Base-by-base conservation (phyloP, 2,797 vertebrate species). In the Mormyrus hasselquistii region DNA sequence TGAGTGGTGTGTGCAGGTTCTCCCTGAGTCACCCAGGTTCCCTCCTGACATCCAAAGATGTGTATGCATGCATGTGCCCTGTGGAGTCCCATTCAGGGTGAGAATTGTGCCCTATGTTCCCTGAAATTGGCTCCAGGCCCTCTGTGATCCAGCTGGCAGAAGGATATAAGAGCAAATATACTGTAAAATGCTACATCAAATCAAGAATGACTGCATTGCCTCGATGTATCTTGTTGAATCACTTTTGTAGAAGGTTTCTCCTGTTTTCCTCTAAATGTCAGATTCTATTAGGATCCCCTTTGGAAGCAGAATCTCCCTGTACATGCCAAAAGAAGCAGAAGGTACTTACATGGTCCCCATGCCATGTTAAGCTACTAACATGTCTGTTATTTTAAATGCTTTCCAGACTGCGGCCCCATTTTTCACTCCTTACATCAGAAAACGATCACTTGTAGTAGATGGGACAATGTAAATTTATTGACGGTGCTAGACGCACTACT, bases 241-340 rank as follows among this genome's bases (percentile, higher is more conserved):
- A n/a, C 87, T 44, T 89, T 41, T 87, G 16, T 90, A 10, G 82
- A 55, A 88, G 88, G 44, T 88, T 50, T 90, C 65, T 53, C n/a
- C 76, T 88, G 62, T 90, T 88, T 90, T 79, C 49, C 85, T 62
- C 89, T 89, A 83, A 86, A 89, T 79, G 55, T 95, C 96, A 97
- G 96, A 97, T 96, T 96, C 96, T 95, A 97, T 97, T 95, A 95
- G 96, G 96, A 97, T 97, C 94, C 96, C 96, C 92, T 97, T 96
- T 93, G 96, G 96, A 95, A 96, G 96, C 96, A 96, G 96, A 95
- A 95, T 96, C 93, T 96, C 95, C 94, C 95, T 96, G 95, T 97
- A 97, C 95, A 95, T 96, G 95, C 96, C 95, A 95, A 97, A 96
- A 95, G 96, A 96, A 89, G 93, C 95, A 47, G 96, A 97, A 97